phyloP scores from a whole-genome alignment of 2,113 vertebrate species.

The Daubentonia madagascariensis region DNA sequence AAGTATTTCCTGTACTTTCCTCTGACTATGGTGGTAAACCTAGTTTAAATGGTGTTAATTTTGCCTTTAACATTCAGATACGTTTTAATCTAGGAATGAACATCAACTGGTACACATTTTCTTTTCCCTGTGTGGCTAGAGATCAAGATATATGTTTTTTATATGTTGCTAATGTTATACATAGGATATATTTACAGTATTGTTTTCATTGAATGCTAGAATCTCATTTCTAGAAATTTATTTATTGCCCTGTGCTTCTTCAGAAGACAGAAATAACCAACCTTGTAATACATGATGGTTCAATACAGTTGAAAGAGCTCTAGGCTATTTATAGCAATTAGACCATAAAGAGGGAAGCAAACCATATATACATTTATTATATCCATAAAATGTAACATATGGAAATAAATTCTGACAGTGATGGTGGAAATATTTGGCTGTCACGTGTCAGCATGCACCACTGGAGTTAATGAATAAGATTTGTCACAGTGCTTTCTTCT shows the following conservation, averaged over 20 bases:
- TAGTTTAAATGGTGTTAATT: conserved; percentile 41
- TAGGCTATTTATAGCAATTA: conserved; percentile 68
- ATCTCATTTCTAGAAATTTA: conserved; percentile 33
- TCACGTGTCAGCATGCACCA: background rate
- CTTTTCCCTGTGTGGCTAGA: background rate
- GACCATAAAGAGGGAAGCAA: conserved; percentile 39
- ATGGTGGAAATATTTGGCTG: conserved; percentile 26
- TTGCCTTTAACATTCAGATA: conserved; percentile 29
- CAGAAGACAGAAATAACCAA: conserved; percentile 55
- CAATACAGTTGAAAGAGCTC: conserved; percentile 42
- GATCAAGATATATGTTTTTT: conserved; percentile 6
- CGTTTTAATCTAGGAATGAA: background rate
- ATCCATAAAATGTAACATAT: conserved; percentile 54
- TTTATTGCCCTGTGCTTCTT: conserved; percentile 43
- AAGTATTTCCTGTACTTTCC: background rate
- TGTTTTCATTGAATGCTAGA: background rate
- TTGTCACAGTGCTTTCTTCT: conserved; percentile 39
- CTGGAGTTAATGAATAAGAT: background rate
- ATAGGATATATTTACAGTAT: conserved; percentile 8
- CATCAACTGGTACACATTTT: background rate
- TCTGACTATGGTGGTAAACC: background rate
- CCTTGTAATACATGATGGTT: conserved; percentile 55
- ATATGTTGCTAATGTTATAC: conserved; percentile 11
- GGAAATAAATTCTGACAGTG: conserved; percentile 52
- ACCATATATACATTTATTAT: conserved; percentile 60